Evolutionary conservation across 2,113 vertebrate species (phyloP).

Genomic region (Phainopepla nitens): DNA sequence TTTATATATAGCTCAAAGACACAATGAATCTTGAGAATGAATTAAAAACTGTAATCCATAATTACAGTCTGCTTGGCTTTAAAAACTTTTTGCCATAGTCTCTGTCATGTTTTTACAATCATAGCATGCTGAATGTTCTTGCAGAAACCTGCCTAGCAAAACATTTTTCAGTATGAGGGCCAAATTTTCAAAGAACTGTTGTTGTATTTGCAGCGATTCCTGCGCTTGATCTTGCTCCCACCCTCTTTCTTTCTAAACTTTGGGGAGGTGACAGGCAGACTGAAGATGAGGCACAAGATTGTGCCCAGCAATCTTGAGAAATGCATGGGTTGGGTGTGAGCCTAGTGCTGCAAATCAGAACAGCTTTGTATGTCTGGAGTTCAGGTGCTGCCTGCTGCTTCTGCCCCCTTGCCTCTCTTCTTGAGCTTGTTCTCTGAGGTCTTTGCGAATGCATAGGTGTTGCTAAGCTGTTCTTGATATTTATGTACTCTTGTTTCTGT

Average conservation of each 20-base stretch:
- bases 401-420: not conserved
- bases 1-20: not conserved
- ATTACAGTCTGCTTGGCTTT: conserved; percentile 10
- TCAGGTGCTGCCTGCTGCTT: not conserved
- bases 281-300: not conserved
- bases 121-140: conserved; percentile 10
- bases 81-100: not conserved
- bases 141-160: conserved; percentile 19
- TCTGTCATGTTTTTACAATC: not conserved
- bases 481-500: not conserved
- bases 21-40: conserved; percentile 30
- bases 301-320: not conserved
- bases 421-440: not conserved
- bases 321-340: not conserved
- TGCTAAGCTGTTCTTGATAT: not conserved
- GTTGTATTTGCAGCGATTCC: not conserved
- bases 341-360: not conserved
- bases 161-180: not conserved
- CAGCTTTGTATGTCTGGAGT: not conserved
- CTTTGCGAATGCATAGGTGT: not conserved
- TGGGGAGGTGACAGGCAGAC: not conserved
- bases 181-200: conserved; percentile 57
- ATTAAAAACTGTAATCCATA: conserved; percentile 9
- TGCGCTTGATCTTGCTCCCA: accelerated
- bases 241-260: not conserved